phyloP scores from a whole-genome alignment of 2,797 vertebrate species.

The Urocyon cinereoargenteus region DNA sequence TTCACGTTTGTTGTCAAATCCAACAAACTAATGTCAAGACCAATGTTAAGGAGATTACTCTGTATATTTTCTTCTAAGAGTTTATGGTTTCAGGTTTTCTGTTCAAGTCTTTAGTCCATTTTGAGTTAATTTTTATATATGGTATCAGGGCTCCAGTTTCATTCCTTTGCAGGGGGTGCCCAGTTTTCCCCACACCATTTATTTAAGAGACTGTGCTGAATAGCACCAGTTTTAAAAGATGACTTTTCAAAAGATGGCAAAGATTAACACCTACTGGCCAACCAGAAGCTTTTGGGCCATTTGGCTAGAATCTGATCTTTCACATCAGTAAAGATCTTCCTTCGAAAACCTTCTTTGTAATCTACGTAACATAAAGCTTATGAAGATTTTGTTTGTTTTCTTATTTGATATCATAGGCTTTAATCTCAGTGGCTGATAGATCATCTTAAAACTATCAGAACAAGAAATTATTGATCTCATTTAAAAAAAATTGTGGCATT shows the following conservation, averaged over 20 bases:
- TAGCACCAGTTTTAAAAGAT: background rate
- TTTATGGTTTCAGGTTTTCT: background rate
- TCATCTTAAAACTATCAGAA: background rate
- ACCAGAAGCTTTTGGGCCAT: background rate
- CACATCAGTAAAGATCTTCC: background rate
- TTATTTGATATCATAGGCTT: background rate
- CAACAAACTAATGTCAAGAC: background rate
- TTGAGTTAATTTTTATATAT: background rate
- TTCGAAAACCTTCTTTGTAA: background rate
- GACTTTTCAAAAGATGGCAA: background rate
- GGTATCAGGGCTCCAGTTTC: background rate
- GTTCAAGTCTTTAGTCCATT: background rate
- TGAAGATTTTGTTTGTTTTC: background rate
- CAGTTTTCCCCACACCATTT: background rate
- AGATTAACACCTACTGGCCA: background rate
- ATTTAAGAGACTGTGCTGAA: background rate
- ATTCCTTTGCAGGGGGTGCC: background rate
- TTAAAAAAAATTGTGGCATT: background rate
- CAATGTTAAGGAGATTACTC: background rate
- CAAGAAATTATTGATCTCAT: slow-evolving; percentile 59
- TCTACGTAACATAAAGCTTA: background rate
- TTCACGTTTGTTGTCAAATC: background rate
- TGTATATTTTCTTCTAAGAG: background rate
- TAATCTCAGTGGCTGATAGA: background rate
- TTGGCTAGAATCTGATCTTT: background rate